These are phyloP conservation scores for Tichodroma muraria DNA, from an alignment of 2,113 vertebrate genomes.

Conservation along the genomic window DNA sequence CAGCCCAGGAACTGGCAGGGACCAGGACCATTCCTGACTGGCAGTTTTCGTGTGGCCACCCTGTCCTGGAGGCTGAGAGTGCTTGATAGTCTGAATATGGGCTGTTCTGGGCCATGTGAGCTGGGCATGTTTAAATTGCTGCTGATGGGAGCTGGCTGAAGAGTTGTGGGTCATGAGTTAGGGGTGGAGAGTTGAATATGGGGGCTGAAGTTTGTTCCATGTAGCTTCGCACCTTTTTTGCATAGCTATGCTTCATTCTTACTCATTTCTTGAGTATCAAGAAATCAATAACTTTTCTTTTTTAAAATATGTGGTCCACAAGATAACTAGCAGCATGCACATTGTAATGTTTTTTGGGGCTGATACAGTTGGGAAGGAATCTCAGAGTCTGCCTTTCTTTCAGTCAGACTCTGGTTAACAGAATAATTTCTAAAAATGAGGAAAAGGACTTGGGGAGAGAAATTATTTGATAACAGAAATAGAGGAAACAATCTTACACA, in stretches of 20 bases:
- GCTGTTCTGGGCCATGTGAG: background rate
- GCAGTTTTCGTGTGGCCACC: background rate
- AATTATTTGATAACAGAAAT: background rate
- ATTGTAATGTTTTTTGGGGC: background rate
- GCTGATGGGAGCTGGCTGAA: background rate
- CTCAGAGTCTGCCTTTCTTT: background rate
- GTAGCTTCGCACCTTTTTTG: background rate
- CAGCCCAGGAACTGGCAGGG: background rate
- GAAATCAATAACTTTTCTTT: background rate
- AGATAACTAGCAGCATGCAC: background rate
- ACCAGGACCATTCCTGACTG: background rate
- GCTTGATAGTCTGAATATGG: background rate
- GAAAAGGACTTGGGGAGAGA: background rate
- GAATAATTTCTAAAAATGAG: background rate
- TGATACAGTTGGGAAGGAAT: background rate
- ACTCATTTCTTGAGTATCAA: background rate
- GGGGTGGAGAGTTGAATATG: background rate
- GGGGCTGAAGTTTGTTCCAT: background rate
- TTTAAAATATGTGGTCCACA: background rate
- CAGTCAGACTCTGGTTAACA: background rate
- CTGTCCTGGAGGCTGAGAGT: background rate
- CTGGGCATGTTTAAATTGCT: background rate
- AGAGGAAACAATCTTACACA: background rate
- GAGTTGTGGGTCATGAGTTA: background rate
- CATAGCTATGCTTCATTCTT: background rate